Evolutionary conservation across 2,888 invertebrate species (phyloP).

Genomic region (Agonopterix alstromeriana): DNA sequence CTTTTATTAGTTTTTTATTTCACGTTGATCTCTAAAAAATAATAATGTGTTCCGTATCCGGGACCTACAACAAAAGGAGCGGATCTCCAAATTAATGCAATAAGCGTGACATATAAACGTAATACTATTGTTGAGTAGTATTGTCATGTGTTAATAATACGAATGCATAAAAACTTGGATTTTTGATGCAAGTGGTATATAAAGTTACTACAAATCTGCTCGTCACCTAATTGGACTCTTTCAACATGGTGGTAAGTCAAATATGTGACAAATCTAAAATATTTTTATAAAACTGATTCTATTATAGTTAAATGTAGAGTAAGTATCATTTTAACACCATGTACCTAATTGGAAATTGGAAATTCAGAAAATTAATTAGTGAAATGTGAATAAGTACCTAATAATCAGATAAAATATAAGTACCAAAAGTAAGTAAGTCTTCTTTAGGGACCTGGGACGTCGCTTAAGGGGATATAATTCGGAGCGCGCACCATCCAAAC

Average conservation of each 20-base stretch:
- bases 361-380: too few species aligned
- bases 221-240: conserved; percentile 4
- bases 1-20: not conserved
- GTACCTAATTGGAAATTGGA: too few species aligned
- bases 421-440: too few species aligned
- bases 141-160: conserved; percentile 4
- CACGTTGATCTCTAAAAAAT: not conserved
- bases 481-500: too few species aligned
- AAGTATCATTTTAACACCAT: too few species aligned
- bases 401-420: too few species aligned
- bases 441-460: too few species aligned
- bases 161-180: conserved; percentile 15
- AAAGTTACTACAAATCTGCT: conserved; percentile 6
- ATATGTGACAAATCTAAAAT: not conserved
- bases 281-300: too few species aligned
- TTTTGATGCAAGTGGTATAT: conserved; percentile 17
- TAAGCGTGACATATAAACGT: conserved; percentile 13
- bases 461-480: too few species aligned
- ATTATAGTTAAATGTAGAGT: too few species aligned
- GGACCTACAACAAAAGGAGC: not conserved
- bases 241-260: conserved; percentile 12
- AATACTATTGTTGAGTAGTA: conserved; percentile 10
- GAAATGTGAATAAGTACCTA: too few species aligned
- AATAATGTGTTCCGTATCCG: not conserved
- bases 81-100: conserved; percentile 9